A percentile compares a stretch with the other conserved stretches of the same genome.
Conservation (phyloP, 2,888 invertebrate genomes). For the Pseudococcus longispinus region DNA sequence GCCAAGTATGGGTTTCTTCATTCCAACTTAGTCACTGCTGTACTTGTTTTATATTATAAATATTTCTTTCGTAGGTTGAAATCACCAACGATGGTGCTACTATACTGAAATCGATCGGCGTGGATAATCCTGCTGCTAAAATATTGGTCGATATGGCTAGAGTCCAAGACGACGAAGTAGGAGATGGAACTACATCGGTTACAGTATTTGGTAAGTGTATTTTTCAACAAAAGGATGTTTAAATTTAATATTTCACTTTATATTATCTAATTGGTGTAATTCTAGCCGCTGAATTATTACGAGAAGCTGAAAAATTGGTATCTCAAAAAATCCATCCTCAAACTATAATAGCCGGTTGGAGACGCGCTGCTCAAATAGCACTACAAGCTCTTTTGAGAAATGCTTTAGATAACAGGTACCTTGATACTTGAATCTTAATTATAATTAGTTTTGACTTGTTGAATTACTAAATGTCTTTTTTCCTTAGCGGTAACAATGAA, state of each 20-base stretch:
- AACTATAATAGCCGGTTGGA: conserved; percentile 95
- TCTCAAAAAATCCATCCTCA: conserved; percentile 97
- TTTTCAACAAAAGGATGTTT: no score
- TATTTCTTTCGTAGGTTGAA: conserved; percentile 70
- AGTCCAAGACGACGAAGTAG: conserved; percentile 99
- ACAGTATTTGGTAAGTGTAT: conserved; percentile 76
- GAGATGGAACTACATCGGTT: conserved; percentile 99
- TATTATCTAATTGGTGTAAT: conserved; percentile 59
- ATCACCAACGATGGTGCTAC: conserved; percentile 99
- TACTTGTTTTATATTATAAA: neutral
- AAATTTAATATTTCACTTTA: neutral
- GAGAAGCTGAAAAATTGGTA: conserved; percentile 93
- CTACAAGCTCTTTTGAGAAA: conserved; percentile 79
- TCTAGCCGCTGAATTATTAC: conserved; percentile 87
- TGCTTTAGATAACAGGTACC: conserved; percentile 78
- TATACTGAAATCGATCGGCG: conserved; percentile 92
- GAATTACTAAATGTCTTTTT: neutral
- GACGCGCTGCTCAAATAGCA: conserved; percentile 85
- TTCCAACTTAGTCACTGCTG: neutral
- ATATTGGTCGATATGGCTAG: conserved; percentile 98
- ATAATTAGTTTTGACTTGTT: neutral
- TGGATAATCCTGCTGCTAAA: conserved; percentile 99
- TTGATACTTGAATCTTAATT: neutral
- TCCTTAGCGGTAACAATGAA: conserved; percentile 71
- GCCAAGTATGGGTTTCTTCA: conserved; percentile 65